Evolutionary conservation across 1,140 invertebrate species (phyloP).

Genomic region (Choristoneura fumiferana): DNA sequence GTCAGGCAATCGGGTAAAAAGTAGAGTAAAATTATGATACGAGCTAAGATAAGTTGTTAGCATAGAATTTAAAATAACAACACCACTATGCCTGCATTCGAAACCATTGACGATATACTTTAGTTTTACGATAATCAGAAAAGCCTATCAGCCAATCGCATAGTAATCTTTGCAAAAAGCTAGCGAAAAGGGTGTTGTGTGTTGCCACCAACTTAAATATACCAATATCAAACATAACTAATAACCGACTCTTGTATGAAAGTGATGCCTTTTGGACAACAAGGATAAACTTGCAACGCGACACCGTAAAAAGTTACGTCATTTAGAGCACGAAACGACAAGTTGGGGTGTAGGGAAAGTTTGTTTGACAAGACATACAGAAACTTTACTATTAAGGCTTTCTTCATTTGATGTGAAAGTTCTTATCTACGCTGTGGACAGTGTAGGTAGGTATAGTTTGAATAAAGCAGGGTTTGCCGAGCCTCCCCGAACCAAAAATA

Average conservation of each 20-base stretch:
- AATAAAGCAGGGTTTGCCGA: too few species aligned
- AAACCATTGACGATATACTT: too few species aligned
- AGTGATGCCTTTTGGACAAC: background rate
- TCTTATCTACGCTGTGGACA: background rate
- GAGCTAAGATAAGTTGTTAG: too few species aligned
- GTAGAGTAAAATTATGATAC: too few species aligned
- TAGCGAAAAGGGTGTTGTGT: background rate
- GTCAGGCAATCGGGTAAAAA: too few species aligned
- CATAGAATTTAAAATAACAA: too few species aligned
- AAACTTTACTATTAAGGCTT: conserved; percentile 13
- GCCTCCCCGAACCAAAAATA: too few species aligned
- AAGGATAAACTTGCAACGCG: background rate
- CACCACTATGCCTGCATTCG: too few species aligned
- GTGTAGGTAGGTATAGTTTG: too few species aligned
- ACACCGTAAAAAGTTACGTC: conserved; percentile 13
- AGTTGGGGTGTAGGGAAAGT: background rate
- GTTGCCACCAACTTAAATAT: background rate
- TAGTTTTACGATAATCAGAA: too few species aligned
- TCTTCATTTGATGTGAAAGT: conserved; percentile 3
- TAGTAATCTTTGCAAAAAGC: too few species aligned
- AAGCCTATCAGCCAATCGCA: too few species aligned
- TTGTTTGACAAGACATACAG: background rate
- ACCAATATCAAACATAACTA: background rate
- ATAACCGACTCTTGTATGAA: background rate
- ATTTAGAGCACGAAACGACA: background rate